phyloP scores from a whole-genome alignment of 2,113 vertebrate genomes.

The Anthoscopus minutus region DNA sequence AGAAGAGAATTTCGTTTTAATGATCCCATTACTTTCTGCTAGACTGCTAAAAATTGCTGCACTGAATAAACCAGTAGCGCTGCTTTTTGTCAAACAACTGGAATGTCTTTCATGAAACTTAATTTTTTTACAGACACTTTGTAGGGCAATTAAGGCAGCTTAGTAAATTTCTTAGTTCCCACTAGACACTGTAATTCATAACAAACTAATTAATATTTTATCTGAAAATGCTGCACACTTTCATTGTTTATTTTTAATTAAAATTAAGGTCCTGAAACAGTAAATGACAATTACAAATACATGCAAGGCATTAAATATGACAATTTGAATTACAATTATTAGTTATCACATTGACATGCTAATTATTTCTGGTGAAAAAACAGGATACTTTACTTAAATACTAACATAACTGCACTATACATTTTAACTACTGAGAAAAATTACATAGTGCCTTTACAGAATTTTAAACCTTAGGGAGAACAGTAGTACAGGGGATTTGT shows the following conservation, averaged over 20 bases:
- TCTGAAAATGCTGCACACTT: background rate
- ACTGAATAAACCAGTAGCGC: background rate
- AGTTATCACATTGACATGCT: background rate
- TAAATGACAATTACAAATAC: background rate
- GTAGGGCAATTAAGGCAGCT: background rate
- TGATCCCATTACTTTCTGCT: background rate
- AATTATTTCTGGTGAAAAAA: background rate
- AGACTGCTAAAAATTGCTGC: background rate
- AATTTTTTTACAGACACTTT: background rate
- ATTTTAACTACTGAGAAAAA: background rate
- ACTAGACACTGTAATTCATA: background rate
- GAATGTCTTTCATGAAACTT: background rate
- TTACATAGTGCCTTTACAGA: background rate
- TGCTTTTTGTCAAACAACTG: background rate
- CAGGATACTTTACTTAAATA: background rate
- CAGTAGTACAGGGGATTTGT: background rate
- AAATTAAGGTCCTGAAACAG: background rate
- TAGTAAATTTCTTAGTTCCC: slow-evolving; percentile 20
- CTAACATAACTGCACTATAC: background rate
- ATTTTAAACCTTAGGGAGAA: background rate
- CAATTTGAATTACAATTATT: slow-evolving; percentile 1
- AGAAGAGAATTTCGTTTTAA: slow-evolving; percentile 37
- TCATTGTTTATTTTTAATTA: slow-evolving; percentile 45
- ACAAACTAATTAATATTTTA: slow-evolving; percentile 44
- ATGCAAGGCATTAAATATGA: background rate